A percentile compares a stretch with the other conserved stretches of the same genome.
These are phyloP conservation scores for Ginglymostoma cirratum DNA, from an alignment of 2,113 vertebrate species.

Conservation along the genomic window DNA sequence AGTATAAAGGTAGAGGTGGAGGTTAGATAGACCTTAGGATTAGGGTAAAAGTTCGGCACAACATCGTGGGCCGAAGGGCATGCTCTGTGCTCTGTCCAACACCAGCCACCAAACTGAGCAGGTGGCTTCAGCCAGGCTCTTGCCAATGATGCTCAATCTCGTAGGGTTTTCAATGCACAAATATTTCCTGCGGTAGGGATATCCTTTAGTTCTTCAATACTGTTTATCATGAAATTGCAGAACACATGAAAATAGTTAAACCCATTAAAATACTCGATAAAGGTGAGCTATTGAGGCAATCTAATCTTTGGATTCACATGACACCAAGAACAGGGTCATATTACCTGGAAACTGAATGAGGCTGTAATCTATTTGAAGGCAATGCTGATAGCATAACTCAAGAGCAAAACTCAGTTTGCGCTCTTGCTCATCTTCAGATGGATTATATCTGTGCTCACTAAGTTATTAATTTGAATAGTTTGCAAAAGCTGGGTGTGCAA, in stretches of 20 bases:
- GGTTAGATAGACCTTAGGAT: no score
- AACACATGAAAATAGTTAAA: background rate
- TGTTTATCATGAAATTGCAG: background rate
- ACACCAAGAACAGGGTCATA: background rate
- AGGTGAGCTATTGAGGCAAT: background rate
- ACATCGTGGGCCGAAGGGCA: no score
- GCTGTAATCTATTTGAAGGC: background rate
- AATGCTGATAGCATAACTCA: background rate
- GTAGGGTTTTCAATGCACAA: background rate
- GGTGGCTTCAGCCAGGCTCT: background rate
- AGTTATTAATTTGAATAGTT: background rate
- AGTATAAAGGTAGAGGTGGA: no score
- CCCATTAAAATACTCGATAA: background rate
- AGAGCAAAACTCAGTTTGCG: background rate
- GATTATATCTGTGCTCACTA: background rate
- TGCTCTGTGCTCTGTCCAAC: background rate
- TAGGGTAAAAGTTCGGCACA: no score
- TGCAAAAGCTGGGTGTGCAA: background rate
- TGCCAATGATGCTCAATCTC: background rate
- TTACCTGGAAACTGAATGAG: constrained; percentile 5
- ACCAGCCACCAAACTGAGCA: background rate
- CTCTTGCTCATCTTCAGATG: background rate
- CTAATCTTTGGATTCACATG: background rate
- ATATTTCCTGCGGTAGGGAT: background rate
- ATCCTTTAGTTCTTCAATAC: background rate